Percentiles rank a stretch among this genome's conserved stretches.
These are phyloP conservation scores for Thymallus thymallus DNA, from an alignment of 2,113 vertebrate species.

Conservation along the genomic window DNA sequence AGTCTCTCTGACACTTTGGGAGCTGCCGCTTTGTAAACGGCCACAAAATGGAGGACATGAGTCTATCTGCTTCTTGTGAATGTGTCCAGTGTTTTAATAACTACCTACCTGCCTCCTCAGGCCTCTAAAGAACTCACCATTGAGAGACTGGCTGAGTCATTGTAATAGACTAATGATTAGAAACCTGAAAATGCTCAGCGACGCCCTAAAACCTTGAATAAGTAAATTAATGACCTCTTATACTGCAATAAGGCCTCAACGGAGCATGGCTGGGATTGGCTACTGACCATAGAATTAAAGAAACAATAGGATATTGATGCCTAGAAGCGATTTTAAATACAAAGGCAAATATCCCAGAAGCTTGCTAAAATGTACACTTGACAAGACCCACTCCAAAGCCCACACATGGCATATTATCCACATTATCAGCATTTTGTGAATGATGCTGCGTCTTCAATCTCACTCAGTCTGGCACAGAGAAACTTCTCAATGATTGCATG, in stretches of 20 bases:
- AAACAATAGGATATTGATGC: background rate
- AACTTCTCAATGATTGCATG: slow-evolving; percentile 29
- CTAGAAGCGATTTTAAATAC: no score
- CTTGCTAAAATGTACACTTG: no score
- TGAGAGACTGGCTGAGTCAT: slow-evolving; percentile 13
- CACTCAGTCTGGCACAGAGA: slow-evolving; percentile 12
- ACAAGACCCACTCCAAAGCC: background rate
- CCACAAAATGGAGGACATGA: slow-evolving; percentile 19
- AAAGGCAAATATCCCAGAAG: no score
- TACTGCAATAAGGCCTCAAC: slow-evolving; percentile 39
- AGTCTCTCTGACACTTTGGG: slow-evolving; percentile 7
- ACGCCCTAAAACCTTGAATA: slow-evolving; percentile 53
- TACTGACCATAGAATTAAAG: slow-evolving; percentile 17
- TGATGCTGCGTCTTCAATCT: slow-evolving; percentile 13
- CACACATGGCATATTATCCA: background rate
- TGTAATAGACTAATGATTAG: slow-evolving; percentile 20
- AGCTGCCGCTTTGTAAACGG: slow-evolving; percentile 6
- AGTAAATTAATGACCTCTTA: slow-evolving; percentile 57
- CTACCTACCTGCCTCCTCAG: slow-evolving; percentile 14
- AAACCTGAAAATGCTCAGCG: slow-evolving; percentile 35
- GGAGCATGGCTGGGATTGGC: slow-evolving; percentile 21
- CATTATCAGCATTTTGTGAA: slow-evolving; percentile 14
- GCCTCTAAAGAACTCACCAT: slow-evolving; percentile 22
- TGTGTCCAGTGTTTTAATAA: slow-evolving; percentile 36
- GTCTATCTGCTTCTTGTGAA: background rate